Percentiles rank a stretch among this genome's conserved stretches.
Evolutionary conservation across 2,888 invertebrate genomes (phyloP).

Genomic region (Stomorhina lunata): DNA sequence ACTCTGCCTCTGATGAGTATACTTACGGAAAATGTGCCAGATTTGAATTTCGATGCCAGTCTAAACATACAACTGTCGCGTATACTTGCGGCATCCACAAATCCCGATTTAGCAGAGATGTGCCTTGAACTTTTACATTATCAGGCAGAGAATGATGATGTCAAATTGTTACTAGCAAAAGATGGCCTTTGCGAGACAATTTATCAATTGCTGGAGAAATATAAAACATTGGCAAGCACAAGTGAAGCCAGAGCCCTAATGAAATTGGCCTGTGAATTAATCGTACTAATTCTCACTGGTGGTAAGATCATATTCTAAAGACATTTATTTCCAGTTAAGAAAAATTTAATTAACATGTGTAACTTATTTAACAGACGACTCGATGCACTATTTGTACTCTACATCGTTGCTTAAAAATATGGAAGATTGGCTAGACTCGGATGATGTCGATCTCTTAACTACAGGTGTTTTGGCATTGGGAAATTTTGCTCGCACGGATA

Average conservation of each 20-base stretch:
- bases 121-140: constrained; percentile 88
- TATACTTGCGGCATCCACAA: constrained; percentile 83
- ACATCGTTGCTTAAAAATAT: constrained; percentile 85
- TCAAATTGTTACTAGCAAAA: constrained; percentile 88
- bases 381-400: constrained; percentile 91
- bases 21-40: constrained; percentile 83
- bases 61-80: constrained; percentile 83
- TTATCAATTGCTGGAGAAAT: constrained; percentile 86
- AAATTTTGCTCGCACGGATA: constrained; percentile 93
- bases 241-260: constrained; percentile 85
- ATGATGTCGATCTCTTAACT: constrained; percentile 87
- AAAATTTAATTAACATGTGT: not conserved
- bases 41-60: constrained; percentile 82
- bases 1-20: constrained; percentile 83
- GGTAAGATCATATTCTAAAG: constrained; percentile 81
- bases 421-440: constrained; percentile 88
- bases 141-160: constrained; percentile 90
- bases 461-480: constrained; percentile 92
- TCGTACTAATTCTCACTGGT: constrained; percentile 91
- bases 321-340: not conserved
- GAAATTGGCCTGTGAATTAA: constrained; percentile 92
- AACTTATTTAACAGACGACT: constrained; percentile 84
- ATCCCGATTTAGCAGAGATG: constrained; percentile 87
- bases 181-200: constrained; percentile 89
- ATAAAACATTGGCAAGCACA: constrained; percentile 84